Evolutionary conservation across 2,797 vertebrate species (phyloP), one percentile per base, ranked within the genome.

Genomic region (Sebastolobus alascanus): DNA sequence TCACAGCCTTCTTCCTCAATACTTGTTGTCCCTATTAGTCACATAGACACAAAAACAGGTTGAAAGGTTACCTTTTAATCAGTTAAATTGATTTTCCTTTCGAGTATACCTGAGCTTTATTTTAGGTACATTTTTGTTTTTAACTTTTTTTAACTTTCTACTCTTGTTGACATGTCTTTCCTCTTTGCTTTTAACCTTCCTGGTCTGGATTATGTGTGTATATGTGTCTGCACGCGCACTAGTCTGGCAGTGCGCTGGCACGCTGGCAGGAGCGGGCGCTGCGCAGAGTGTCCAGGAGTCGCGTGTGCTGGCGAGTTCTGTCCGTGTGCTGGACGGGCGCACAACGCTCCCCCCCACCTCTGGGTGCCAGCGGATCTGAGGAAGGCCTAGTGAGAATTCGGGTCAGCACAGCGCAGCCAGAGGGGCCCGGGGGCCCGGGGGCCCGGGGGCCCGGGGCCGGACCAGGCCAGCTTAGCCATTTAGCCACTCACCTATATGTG

Each of bases 381-480:
- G 95, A 96, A 85, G 96, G 96, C 91, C 95, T 96, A 93, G 91
- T 96, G 93, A 93, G 91, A 84, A 95, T 95, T 67, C 95, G 95
- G 95, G 96, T 96, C 95, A 96, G 95, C 94, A 92, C 91, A 87
- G 92, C 75, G 11, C 84, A 91, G 93, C 83, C 92, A 87, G 25
- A 25, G 25, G 83, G 64, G 59, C 50, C 70, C 70, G 52, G 60
- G 33, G 33, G 0, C 33, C 33, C 16, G 33, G 43, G 65, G 18
- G 59, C 50, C 70, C 70, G 52, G 60, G 33, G 33, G 0, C 33
- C 33, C 16, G 33, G 43, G 65, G 18, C 64, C 64, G 35, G 67
- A 70, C 69, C 59, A n/a, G 20, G 20, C 20, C 50, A 54, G 20
- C 46, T 50, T 22, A 54, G 20, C 50, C 20, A 54, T n/a, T n/a